A percentile compares a stretch with the other conserved stretches of the same genome.
Evolutionary conservation across 2,797 vertebrate genomes (phyloP).

Genomic region (Ispidina picta): DNA sequence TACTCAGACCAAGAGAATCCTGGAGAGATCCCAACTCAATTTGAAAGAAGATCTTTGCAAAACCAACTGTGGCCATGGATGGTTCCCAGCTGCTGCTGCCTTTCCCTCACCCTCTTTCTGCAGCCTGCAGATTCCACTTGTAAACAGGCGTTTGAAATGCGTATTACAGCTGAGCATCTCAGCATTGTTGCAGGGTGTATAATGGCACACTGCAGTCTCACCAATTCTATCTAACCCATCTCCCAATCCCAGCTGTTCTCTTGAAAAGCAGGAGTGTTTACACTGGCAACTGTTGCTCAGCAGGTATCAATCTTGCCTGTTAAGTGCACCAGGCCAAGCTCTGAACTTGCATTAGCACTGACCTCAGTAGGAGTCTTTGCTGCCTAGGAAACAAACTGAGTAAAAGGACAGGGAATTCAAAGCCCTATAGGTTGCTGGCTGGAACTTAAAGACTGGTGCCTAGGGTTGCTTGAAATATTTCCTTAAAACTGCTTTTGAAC

Average conservation of each 20-base stretch:
- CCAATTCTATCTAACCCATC: background rate
- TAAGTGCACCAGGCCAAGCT: background rate
- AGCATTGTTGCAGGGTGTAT: background rate
- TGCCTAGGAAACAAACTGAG: conserved; percentile 4
- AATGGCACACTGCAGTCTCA: accelerated
- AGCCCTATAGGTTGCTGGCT: background rate
- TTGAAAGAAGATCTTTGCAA: conserved; percentile 1
- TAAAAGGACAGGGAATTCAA: conserved; percentile 11
- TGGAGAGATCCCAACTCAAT: background rate
- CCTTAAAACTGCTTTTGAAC: background rate
- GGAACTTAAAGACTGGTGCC: background rate
- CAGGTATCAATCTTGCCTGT: background rate
- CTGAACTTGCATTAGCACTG: background rate
- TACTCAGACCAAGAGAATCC: background rate
- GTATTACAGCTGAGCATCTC: background rate
- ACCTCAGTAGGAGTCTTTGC: background rate
- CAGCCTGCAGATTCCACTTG: background rate
- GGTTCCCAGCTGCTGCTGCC: conserved; percentile 11
- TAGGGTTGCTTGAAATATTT: background rate
- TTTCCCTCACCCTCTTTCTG: background rate
- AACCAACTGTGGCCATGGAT: background rate
- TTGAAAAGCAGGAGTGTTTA: background rate
- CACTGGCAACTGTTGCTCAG: background rate
- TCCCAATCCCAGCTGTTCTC: background rate
- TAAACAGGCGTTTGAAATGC: background rate